Base-by-base conservation (phyloP, 2,797 vertebrate genomes). In the Melanotaenia pygmaea region DNA sequence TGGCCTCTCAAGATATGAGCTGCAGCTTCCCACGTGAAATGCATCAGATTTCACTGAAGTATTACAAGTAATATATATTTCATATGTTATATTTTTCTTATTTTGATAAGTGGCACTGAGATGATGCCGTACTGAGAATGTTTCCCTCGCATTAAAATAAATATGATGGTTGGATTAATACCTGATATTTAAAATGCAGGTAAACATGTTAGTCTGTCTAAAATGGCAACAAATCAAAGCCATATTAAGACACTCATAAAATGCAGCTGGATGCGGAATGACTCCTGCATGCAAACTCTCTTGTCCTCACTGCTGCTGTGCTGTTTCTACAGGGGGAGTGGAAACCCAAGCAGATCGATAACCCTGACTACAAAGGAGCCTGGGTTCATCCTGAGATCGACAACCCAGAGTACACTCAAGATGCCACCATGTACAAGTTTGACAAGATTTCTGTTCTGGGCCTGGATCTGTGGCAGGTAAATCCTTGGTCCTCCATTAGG, bases 301-400 rank as follows among this genome's bases (percentile, higher is more conserved):
- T 43, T 43, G 45, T 47, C 45, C 18, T 45, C 18, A 45, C 43
- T 5, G 43, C 43, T n/a, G 45, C 20, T 47, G 45, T 47, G 18
- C 20, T 47, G 18, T n/a, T 47, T 47, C 12, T 61, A 2, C 40
- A 57, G 94, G 94, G 94, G 63, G 92, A 96, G 76, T 94, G 94
- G 95, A 95, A 92, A 77, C 94, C 94, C 47, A 92, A 88, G 78
- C 93, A 96, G 87, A 92, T 95, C 0, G 94, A 95, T 76, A 96
- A 96, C 72, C 94, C 95, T 14, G 86, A 85, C 85, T 96, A 94
- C 88, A 95, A 96, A 88, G 94, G 94, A 30, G 34, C 79, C 10
- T 96, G 94, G 94, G 91, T 95, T 20, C 96, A 96, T 60, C 95
- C 95, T 34, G 94, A 96, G 89, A 94, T 95, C 50, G 95, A 96